Evolutionary conservation across 1,140 invertebrate species (phyloP), one percentile per base, ranked within the genome.

Genomic region (Cephus cinctus): DNA sequence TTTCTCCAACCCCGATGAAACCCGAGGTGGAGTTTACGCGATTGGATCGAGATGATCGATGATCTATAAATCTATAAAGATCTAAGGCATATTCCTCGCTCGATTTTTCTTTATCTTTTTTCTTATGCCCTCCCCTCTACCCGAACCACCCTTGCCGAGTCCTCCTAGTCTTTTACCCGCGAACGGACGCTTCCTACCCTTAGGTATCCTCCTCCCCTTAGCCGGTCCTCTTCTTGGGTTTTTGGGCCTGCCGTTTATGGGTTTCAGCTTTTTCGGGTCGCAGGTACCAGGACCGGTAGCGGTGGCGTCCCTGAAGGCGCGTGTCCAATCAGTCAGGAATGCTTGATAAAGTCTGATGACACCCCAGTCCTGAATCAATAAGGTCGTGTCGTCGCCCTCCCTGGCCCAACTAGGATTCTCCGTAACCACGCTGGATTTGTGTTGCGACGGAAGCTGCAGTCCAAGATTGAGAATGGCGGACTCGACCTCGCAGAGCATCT

Each of bases 401-500:
- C 65, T 63, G 1, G 69, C 58, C 75, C 76, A 77, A 4, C 69
- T 63, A 0, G 61, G 44, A 35, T 61, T 67, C n/a, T 69, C 63
- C 15, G 65, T 69, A 1, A 71, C 57, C 1, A 70, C 54, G 3
- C 47, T 18, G 2, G 56, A 18, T 4, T 63, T 58, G 12, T 69
- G 62, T 4, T 44, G 35, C 2, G 39, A 43, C 2, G 71, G 62
- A 12, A 68, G 16, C 22, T 65, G 43, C 2, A 69, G 36, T 2
- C 67, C 67, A 4, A 76, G 30, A 47, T 69, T 66, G 14, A 60
- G 19, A 19, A 78, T 72, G 1, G 69, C 69, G 0, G 69, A 71
- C 27, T 78, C 76, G n/a, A 78, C 75, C 47, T 79, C 77, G 56
- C 75, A 78, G 12, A 78, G 50, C 40, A 77, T 63, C 78, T 79